Evolutionary conservation across 2,888 invertebrate species (phyloP).

Genomic region (Clostera curtula): DNA sequence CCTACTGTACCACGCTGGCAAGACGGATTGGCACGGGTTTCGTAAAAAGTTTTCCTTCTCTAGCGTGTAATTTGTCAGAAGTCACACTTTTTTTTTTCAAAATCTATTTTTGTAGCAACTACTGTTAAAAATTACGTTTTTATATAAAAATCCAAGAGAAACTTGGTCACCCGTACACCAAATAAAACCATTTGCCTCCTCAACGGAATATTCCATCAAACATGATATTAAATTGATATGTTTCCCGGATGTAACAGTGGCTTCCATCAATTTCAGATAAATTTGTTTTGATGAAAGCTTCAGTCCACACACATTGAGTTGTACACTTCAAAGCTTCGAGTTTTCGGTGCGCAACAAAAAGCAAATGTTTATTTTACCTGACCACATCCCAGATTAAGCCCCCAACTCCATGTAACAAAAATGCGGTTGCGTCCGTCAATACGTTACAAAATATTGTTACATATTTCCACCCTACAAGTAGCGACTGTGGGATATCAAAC

Average conservation of each 20-base stretch:
- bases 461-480: conserved; percentile 52
- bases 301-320: conserved; percentile 2
- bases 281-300: conserved; percentile 6
- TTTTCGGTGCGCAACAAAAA: conserved; percentile 40
- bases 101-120: too few species aligned
- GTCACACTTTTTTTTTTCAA: too few species aligned
- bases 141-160: too few species aligned
- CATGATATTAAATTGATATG: too few species aligned
- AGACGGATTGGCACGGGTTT: too few species aligned
- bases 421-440: conserved; percentile 55
- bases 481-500: conserved; percentile 53
- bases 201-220: too few species aligned
- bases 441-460: conserved; percentile 44
- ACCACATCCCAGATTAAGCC: conserved; percentile 58
- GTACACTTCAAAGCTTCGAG: conserved; percentile 18
- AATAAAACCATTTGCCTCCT: too few species aligned
- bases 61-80: too few species aligned
- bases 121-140: too few species aligned
- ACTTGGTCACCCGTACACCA: too few species aligned
- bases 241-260: neutral
- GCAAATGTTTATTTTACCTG: conserved; percentile 56
- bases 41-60: too few species aligned
- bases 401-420: conserved; percentile 56
- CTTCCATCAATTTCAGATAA: neutral
- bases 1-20: too few species aligned